phyloP scores from a whole-genome alignment of 2,888 invertebrate genomes.

The Frankliniella fusca region DNA sequence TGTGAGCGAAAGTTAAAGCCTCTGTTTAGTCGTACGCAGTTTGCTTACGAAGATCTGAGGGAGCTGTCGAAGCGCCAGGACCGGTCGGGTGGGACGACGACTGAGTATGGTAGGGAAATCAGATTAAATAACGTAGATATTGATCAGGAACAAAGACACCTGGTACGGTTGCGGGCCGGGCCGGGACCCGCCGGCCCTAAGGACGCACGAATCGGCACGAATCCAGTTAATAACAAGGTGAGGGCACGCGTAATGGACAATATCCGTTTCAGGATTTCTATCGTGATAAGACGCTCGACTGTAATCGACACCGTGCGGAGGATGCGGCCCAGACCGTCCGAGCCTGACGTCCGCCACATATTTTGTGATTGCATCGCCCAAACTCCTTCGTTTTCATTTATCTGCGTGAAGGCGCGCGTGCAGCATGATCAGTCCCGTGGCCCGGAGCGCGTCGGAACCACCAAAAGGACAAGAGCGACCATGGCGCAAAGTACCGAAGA shows the following conservation, averaged over 20 bases:
- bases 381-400: no score
- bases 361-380: neutral
- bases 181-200: neutral
- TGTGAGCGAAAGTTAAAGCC: no score
- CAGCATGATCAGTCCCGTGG: no score
- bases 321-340: neutral
- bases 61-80: no score
- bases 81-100: no score
- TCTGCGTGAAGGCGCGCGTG: no score
- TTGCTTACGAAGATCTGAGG: no score
- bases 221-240: conserved; percentile 16
- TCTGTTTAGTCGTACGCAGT: no score
- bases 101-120: neutral
- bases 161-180: neutral
- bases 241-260: conserved; percentile 17
- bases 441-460: no score
- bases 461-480: no score
- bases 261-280: conserved; percentile 20
- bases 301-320: neutral
- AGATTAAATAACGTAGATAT: conserved; percentile 12
- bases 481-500: no score
- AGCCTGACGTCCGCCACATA: neutral
- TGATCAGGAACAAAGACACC: neutral
- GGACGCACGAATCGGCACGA: conserved; percentile 18
- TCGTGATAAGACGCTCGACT: neutral